phyloP scores from a whole-genome alignment of 2,888 invertebrate genomes.

The Drosophila sordidapex region DNA sequence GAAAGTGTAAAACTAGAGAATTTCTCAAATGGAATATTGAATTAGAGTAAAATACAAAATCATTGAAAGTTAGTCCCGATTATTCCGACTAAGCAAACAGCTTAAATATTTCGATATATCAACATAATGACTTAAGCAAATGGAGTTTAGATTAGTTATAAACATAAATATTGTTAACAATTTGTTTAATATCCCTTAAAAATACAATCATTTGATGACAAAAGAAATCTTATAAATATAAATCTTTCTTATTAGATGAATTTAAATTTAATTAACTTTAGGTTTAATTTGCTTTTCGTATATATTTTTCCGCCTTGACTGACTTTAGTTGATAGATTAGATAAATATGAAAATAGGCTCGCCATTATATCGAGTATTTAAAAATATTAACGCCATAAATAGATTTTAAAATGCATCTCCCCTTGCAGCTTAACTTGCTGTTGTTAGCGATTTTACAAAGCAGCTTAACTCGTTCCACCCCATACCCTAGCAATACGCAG shows the following conservation, averaged over 20 bases:
- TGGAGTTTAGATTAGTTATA: neutral
- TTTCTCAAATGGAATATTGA: neutral
- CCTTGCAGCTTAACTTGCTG: neutral
- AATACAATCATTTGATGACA: neutral
- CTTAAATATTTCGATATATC: neutral
- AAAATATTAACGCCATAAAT: conserved; percentile 17
- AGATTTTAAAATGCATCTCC: conserved; percentile 32
- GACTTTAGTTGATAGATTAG: neutral
- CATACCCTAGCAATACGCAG: conserved; percentile 4
- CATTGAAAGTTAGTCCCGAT: neutral
- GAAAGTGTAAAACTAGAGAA: neutral
- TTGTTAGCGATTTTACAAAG: conserved; percentile 9
- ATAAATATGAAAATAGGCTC: neutral
- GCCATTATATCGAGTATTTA: neutral
- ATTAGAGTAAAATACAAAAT: neutral
- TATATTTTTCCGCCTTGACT: no score
- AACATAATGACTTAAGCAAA: no score
- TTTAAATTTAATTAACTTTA: no score
- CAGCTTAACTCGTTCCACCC: conserved; percentile 18
- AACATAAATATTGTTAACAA: neutral
- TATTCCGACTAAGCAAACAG: neutral
- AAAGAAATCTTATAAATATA: neutral
- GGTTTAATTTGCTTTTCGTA: no score
- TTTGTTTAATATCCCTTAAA: neutral
- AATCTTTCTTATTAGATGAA: neutral